Evolutionary conservation across 1,140 invertebrate species (phyloP), one percentile per base, ranked within the genome.

Genomic region (Hirudo medicinalis): DNA sequence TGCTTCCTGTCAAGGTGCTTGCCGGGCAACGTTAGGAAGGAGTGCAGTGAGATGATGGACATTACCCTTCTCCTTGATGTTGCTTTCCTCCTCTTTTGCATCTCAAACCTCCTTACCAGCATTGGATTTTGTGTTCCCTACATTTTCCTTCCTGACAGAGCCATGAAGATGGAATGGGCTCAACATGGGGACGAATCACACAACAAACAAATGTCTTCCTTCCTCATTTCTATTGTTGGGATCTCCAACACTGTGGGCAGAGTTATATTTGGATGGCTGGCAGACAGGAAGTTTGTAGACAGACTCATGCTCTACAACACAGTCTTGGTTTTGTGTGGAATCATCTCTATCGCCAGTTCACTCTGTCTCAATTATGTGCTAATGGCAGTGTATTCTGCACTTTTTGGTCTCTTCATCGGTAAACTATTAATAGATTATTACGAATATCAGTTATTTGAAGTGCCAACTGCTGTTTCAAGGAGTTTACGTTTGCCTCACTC

Each of bases 401-500:
- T 88, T 0, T 97, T 90, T 80, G 93, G 93, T 36, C 88, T 91
- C 74, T 91, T 90, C 0, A 91, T 91, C 74, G 82, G 83, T 83
- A 77, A 75, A 74, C 71, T 19, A 8, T 6, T 25, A 63, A 25
- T 22, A 13, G 22, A 13, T 11, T n/a, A 49, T 19, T 63, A 25
- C 19, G 11, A 15, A 19, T 63, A 63, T 11, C 11, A n/a, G 29
- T 63, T 22, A 19, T 63, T 63, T 63, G 57, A 25, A 63, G 8
- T 63, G 19, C 22, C 22, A 63, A 6, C 9, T 13, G 17, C 57
- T 63, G 9, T 63, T 63, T n/a, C 19, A 63, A 63, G 92, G 94
- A 75, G 94, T 93, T 49, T 98, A 96, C 82, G 95, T 98, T 76
- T 96, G 93, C 0, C 83, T 99, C 55, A 97, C 94, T 53, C 98